These are phyloP conservation scores for Chlorops oryzae DNA, from an alignment of 1,140 invertebrate genomes.

Conservation along the genomic window DNA sequence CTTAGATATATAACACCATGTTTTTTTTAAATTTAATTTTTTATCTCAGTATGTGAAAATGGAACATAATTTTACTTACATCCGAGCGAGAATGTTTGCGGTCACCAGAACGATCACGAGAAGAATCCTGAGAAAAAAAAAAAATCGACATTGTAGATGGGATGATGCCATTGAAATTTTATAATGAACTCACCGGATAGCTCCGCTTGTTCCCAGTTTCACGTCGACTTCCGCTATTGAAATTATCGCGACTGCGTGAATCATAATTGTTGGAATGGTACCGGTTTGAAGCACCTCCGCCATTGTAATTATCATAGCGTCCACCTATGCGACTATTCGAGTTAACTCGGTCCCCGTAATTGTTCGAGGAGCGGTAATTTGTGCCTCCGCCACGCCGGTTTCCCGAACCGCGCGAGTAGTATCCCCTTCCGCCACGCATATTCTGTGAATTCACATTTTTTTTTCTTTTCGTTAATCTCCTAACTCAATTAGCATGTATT, in stretches of 20 bases:
- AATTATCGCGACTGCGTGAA: slow-evolving; percentile 18
- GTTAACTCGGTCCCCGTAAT: slow-evolving; percentile 8
- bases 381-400: slow-evolving; percentile 31
- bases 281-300: slow-evolving; percentile 1
- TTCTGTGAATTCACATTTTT: slow-evolving; percentile 5
- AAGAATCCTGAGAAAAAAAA: slow-evolving; percentile 26
- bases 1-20: neutral
- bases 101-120: slow-evolving; percentile 38
- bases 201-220: slow-evolving; percentile 30
- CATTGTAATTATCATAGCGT: slow-evolving; percentile 7
- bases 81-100: slow-evolving; percentile 38
- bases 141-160: neutral
- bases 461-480: neutral
- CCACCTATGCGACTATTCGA: slow-evolving; percentile 7
- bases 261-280: slow-evolving; percentile 34
- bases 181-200: slow-evolving; percentile 29
- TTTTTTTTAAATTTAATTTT: slow-evolving; percentile 9
- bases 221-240: slow-evolving; percentile 15
- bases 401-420: slow-evolving; percentile 34
- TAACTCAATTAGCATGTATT: neutral
- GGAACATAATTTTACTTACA: slow-evolving; percentile 28
- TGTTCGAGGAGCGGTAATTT: slow-evolving; percentile 15
- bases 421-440: slow-evolving; percentile 40
- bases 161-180: neutral
- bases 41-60: slow-evolving; percentile 15